Percentiles rank a stretch among this genome's conserved stretches.
Evolutionary conservation across 2,113 vertebrate species (phyloP).

Genomic region (Saccopteryx bilineata): DNA sequence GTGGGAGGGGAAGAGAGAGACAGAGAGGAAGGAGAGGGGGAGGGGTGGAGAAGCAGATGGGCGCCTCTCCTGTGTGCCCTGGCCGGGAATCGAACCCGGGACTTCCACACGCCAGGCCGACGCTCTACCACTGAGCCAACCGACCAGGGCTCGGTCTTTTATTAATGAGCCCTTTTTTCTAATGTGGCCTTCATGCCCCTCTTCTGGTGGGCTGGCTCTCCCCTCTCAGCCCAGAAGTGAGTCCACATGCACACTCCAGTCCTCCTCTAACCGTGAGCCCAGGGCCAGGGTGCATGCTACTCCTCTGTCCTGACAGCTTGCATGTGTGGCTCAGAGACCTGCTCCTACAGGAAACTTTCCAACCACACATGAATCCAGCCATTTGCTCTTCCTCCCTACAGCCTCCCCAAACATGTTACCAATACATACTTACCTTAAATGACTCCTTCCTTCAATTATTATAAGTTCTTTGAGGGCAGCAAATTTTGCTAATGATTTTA

Average conservation of each 20-base stretch:
- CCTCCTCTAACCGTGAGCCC: neutral
- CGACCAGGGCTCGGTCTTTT: neutral
- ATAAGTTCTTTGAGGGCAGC: constrained; percentile 10
- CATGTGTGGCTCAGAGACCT: neutral
- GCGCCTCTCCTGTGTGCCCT: too few species aligned
- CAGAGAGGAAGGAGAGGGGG: too few species aligned
- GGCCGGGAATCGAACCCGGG: too few species aligned
- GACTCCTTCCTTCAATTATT: neutral
- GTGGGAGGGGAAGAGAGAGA: too few species aligned
- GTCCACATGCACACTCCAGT: neutral
- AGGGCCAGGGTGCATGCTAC: neutral
- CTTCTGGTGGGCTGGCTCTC: neutral
- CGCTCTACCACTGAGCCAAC: too few species aligned
- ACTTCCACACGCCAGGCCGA: too few species aligned
- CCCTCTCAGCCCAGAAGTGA: neutral
- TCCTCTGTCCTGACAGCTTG: neutral
- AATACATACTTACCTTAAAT: neutral
- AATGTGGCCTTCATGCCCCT: neutral
- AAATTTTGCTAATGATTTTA: neutral
- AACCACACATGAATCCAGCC: neutral
- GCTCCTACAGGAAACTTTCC: neutral
- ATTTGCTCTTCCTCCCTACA: neutral
- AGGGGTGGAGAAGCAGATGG: too few species aligned
- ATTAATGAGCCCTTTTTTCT: neutral
- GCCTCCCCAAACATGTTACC: neutral